phyloP scores from a whole-genome alignment of 2,113 vertebrate species.

The Phalacrocorax carbo region DNA sequence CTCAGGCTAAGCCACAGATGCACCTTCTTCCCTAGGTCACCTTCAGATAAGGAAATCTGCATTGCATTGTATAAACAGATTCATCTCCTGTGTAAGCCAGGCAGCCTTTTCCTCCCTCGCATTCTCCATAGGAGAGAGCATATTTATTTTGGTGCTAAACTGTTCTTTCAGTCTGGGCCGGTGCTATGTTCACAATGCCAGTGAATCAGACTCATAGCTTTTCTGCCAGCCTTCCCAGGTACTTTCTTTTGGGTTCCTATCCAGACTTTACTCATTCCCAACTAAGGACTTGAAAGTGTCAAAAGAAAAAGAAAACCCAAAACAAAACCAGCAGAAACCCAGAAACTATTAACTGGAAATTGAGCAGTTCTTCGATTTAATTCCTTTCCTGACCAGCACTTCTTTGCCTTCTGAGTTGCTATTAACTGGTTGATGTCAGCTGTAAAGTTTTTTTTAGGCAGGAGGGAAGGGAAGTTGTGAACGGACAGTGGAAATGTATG shows the following conservation, averaged over 20 bases:
- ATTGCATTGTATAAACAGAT: neutral
- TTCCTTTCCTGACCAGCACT: neutral
- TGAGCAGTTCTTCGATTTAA: neutral
- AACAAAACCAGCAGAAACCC: neutral
- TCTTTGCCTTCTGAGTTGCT: neutral
- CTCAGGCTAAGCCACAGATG: neutral
- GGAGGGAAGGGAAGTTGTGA: neutral
- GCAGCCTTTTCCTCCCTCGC: neutral
- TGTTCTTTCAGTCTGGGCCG: neutral
- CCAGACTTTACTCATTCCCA: neutral
- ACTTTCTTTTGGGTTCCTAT: neutral
- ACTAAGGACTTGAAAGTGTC: neutral
- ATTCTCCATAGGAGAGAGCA: neutral
- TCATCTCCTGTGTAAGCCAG: neutral
- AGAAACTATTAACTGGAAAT: neutral
- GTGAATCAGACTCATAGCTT: neutral
- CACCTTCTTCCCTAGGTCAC: neutral
- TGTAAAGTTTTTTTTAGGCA: neutral
- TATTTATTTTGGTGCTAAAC: neutral
- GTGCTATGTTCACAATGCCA: neutral
- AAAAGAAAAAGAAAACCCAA: neutral
- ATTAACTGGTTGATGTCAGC: neutral
- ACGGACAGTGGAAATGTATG: neutral
- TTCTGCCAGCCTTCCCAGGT: neutral
- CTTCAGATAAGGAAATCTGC: neutral